Base-by-base conservation (phyloP, 2,113 vertebrate genomes). In the Myodes glareolus region DNA sequence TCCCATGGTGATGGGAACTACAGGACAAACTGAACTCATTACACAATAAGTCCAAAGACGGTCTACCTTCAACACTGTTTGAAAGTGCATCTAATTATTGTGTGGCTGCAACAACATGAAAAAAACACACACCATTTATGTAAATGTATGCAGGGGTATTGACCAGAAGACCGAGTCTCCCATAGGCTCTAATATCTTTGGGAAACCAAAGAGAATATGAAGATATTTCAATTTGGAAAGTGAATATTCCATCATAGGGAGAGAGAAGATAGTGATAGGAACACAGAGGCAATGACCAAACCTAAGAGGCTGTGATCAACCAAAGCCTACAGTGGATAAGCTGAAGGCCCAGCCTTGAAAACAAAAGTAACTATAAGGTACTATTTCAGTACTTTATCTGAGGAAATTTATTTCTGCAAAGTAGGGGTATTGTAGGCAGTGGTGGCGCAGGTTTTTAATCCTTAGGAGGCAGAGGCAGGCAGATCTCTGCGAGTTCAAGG, bases 11-110 rank as follows among this genome's bases (percentile, higher is more conserved):
- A 98, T 97, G 97, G 97, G 98, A 98, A 97, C 94, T 98, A 93
- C 1, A 3, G 98, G 95, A 98, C 29, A 47, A 98, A 98, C 97
- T 95, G 92, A 98, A 98, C 98, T 97, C 98, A 99, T 99, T 98
- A 98, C 98, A 97, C 98, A 98, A 97, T 97, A 97, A 98, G 95
- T 96, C 94, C 95, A 89, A 97, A 96, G 94, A 95, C 97, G 96
- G 45, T 97, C 98, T 92, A 75, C 93, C 97, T 94, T 94, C 98
- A 95, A 96, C 96, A 94, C 90, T 97, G 94, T 93, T 96, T 90
- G 97, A 98, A 98, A 96, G 81, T 95, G 93, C 97, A 81, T 97
- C 98, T 96, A 98, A 98, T 98, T 98, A 98, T 93, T 47, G 39
- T 6, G 8, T 88, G 94, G 97, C 95, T 92, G 93, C 94, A 97